These are phyloP conservation scores for Ophioninae sp. DNA, from an alignment of 2,888 invertebrate genomes.

Conservation along the genomic window DNA sequence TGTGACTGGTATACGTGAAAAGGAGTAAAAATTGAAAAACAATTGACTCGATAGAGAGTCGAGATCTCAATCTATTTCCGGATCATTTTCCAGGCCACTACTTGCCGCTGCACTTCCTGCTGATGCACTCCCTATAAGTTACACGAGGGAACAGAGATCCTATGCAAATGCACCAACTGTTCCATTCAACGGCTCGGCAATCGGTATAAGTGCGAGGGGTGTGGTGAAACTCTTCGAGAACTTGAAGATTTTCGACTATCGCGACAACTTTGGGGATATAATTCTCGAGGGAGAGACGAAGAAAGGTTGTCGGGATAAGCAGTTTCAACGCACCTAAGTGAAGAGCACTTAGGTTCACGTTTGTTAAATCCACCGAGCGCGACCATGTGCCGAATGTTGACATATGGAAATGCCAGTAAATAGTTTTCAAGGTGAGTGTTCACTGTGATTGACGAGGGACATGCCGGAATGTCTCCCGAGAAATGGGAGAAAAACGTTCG, in stretches of 20 bases:
- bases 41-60: background rate
- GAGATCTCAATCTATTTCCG: no score
- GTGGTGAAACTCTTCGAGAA: conserved; percentile 3
- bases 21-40: background rate
- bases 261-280: conserved; percentile 1
- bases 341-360: conserved; percentile 11
- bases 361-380: conserved; percentile 17
- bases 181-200: background rate
- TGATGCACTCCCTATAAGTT: no score
- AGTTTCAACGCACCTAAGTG: background rate
- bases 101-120: no score
- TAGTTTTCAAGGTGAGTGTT: conserved; percentile 43
- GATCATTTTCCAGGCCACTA: no score
- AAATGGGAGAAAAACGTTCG: background rate
- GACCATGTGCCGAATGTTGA: conserved; percentile 23
- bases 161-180: background rate
- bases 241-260: conserved; percentile 5
- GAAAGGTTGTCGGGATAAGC: background rate
- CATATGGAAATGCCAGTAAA: conserved; percentile 42
- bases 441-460: background rate
- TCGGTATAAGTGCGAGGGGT: background rate
- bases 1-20: no score
- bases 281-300: background rate
- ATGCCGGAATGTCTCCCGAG: background rate
- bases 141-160: no score